phyloP scores from a whole-genome alignment of 1,140 invertebrate genomes.

The Rhizoglyphus robini region DNA sequence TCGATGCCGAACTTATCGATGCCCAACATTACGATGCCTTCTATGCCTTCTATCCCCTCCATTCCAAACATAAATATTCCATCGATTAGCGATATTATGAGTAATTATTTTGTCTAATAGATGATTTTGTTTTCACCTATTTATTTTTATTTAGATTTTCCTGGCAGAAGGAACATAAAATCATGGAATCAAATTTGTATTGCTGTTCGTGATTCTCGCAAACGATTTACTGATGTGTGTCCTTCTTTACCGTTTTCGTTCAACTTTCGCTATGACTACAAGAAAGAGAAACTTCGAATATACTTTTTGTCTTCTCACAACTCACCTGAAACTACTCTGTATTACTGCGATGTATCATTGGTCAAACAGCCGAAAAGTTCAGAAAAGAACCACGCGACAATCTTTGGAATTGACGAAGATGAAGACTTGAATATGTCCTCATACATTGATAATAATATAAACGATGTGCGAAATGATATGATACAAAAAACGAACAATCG shows the following conservation, averaged over 20 bases:
- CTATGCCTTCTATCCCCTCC: slow-evolving; percentile 21
- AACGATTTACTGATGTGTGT: slow-evolving; percentile 2
- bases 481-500: too few species aligned
- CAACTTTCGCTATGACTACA: slow-evolving; percentile 48
- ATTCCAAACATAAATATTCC: slow-evolving; percentile 5
- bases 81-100: slow-evolving; percentile 16
- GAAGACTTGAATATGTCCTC: too few species aligned
- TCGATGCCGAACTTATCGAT: slow-evolving; percentile 26
- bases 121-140: not conserved
- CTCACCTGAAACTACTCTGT: slow-evolving; percentile 69
- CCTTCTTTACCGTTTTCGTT: slow-evolving; percentile 52
- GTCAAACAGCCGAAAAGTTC: slow-evolving; percentile 28
- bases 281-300: slow-evolving; percentile 57
- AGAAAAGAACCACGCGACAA: slow-evolving; percentile 1
- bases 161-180: slow-evolving; percentile 15
- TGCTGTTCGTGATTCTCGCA: slow-evolving; percentile 9
- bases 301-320: slow-evolving; percentile 77
- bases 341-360: slow-evolving; percentile 61
- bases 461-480: slow-evolving; percentile 3
- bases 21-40: slow-evolving; percentile 25
- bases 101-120: not conserved
- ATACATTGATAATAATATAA: too few species aligned
- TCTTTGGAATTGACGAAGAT: slow-evolving; percentile 2
- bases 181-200: slow-evolving; percentile 19
- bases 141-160: not conserved